Evolutionary conservation across 2,797 vertebrate genomes (phyloP).

Genomic region (Micromesistius poutassou): DNA sequence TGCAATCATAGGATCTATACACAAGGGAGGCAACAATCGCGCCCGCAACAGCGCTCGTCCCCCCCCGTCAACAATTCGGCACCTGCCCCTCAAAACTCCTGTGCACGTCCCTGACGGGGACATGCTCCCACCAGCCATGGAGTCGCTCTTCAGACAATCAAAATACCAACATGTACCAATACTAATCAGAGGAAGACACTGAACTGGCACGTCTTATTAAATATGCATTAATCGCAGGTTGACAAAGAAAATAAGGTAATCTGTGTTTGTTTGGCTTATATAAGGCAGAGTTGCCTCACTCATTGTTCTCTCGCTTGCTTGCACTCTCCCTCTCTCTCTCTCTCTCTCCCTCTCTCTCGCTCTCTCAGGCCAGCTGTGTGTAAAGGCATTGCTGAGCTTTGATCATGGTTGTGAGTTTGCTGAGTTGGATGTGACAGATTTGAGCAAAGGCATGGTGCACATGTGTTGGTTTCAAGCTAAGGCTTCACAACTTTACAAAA

Average conservation of each 20-base stretch:
- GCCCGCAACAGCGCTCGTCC: too few species aligned
- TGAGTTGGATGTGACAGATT: background rate
- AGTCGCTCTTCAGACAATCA: background rate
- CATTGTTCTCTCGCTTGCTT: background rate
- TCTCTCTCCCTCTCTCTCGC: background rate
- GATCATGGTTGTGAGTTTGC: background rate
- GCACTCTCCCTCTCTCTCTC: background rate
- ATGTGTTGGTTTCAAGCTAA: background rate
- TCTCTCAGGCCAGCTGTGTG: slow-evolving; percentile 1
- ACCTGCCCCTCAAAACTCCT: too few species aligned
- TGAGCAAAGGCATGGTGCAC: background rate
- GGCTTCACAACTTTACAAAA: background rate
- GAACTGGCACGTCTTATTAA: slow-evolving; percentile 55
- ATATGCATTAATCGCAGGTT: slow-evolving; percentile 57
- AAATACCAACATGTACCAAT: slow-evolving; percentile 26
- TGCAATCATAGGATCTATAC: background rate
- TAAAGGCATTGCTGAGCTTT: background rate
- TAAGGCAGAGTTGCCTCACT: background rate
- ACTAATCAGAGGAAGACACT: slow-evolving; percentile 52
- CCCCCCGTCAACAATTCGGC: too few species aligned
- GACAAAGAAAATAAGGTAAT: background rate
- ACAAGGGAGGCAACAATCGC: background rate
- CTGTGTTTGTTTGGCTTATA: slow-evolving; percentile 3
- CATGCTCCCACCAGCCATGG: background rate
- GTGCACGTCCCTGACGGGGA: too few species aligned